Conservation (phyloP, 2,888 invertebrate species). For the Brenthis daphne region DNA sequence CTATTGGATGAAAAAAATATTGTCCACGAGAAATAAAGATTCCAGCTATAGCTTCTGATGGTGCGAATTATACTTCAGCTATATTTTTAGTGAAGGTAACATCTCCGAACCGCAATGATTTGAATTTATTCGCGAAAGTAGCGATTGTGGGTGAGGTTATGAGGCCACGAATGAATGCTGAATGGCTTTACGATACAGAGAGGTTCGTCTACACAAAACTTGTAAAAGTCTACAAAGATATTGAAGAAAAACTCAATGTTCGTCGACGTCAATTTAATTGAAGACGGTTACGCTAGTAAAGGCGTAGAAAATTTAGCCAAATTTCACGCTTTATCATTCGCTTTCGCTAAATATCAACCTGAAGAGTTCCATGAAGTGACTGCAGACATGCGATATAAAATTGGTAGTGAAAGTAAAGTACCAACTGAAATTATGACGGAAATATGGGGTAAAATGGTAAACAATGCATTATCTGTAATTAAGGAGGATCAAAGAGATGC, state of each 20-base stretch:
- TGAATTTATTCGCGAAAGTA: conserved; percentile 48
- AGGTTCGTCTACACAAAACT: conserved; percentile 53
- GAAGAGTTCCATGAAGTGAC: conserved; percentile 51
- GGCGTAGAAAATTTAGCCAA: conserved; percentile 58
- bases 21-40: conserved; percentile 45
- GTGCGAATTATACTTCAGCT: conserved; percentile 59
- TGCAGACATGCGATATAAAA: conserved; percentile 39
- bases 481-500: conserved; percentile 48
- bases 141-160: conserved; percentile 52
- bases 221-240: conserved; percentile 44
- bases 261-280: conserved; percentile 55
- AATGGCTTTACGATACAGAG: conserved; percentile 52
- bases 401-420: conserved; percentile 12
- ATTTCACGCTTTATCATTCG: conserved; percentile 67
- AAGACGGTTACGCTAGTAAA: conserved; percentile 53
- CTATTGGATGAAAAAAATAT: conserved; percentile 47
- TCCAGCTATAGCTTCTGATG: conserved; percentile 49
- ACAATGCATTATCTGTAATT: conserved; percentile 39
- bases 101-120: conserved; percentile 42
- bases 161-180: conserved; percentile 44
- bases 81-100: conserved; percentile 48
- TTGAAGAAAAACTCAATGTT: conserved; percentile 50
- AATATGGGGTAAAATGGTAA: conserved; percentile 38
- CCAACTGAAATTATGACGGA: conserved; percentile 28
- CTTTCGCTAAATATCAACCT: conserved; percentile 48